These are phyloP conservation scores for Syngnathus rostellatus DNA, from an alignment of 2,797 vertebrate genomes.

Conservation along the genomic window DNA sequence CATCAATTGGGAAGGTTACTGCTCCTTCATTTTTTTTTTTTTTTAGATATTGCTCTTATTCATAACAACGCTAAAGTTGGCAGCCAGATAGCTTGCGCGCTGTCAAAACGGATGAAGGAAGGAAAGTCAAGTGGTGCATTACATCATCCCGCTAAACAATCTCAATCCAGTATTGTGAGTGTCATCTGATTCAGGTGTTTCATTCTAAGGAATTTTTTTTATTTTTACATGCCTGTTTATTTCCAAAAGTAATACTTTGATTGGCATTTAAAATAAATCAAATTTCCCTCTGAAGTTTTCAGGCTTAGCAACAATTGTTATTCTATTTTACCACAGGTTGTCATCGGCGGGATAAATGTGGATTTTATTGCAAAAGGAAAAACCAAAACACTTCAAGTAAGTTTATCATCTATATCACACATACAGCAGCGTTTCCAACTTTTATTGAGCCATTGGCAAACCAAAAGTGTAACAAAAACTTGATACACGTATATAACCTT, in stretches of 20 bases:
- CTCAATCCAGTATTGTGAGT: slow-evolving; percentile 57
- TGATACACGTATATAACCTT: background rate
- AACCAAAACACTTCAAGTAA: slow-evolving; percentile 69
- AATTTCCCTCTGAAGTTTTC: background rate
- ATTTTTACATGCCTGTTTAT: too few relatives aligned
- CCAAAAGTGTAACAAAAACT: background rate
- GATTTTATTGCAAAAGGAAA: slow-evolving; percentile 84
- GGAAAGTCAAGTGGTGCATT: slow-evolving; percentile 10
- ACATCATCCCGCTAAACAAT: slow-evolving; percentile 16
- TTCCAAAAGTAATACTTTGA: too few relatives aligned
- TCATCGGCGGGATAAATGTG: slow-evolving; percentile 83
- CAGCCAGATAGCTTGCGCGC: slow-evolving; percentile 77
- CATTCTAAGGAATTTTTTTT: background rate
- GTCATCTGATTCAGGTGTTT: slow-evolving; percentile 2
- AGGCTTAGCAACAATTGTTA: background rate
- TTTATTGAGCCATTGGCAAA: background rate
- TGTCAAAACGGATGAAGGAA: slow-evolving; percentile 53
- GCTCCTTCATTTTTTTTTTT: slow-evolving; percentile 43
- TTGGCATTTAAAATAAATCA: too few relatives aligned
- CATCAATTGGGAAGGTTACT: background rate
- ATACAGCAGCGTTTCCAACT: background rate
- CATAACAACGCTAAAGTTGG: slow-evolving; percentile 84
- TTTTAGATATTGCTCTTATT: slow-evolving; percentile 80
- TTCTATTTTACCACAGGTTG: slow-evolving; percentile 67
- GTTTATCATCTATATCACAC: slow-evolving; percentile 11